Evolutionary conservation across 2,113 vertebrate species (phyloP).

Genomic region (Brachirus orientalis): DNA sequence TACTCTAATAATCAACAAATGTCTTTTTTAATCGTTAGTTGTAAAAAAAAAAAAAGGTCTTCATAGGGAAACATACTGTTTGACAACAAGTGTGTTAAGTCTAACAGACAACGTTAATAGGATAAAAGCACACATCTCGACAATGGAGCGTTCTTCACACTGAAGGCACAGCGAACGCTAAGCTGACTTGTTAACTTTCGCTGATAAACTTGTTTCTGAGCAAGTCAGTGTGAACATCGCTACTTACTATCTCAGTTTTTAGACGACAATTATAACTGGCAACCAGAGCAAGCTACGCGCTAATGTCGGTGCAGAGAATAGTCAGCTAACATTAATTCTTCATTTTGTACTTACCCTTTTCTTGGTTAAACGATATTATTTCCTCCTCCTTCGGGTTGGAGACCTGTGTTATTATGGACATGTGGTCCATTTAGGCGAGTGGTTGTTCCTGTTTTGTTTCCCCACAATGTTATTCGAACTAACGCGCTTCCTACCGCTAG

Average conservation of each 20-base stretch:
- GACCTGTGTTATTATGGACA: constrained; percentile 98
- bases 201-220: constrained; percentile 45
- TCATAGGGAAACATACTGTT: too few species aligned
- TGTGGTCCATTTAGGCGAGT: constrained; percentile 96
- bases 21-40: too few species aligned
- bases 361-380: constrained; percentile 88
- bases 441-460: constrained; percentile 62
- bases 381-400: constrained; percentile 98
- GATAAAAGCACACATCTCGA: constrained; percentile 1
- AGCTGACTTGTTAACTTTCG: neutral
- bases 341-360: constrained; percentile 89
- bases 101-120: neutral
- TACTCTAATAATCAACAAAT: too few species aligned
- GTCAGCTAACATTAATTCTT: constrained; percentile 43
- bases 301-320: constrained; percentile 50
- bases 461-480: constrained; percentile 51
- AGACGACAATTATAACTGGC: neutral
- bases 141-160: neutral
- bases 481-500: constrained; percentile 57
- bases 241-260: neutral
- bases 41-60: too few species aligned
- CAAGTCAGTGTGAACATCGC: neutral
- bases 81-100: neutral
- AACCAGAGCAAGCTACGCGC: constrained; percentile 42
- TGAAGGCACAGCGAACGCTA: neutral